Conservation (phyloP, 92 coral and sea anemone genomes). For the Porites cylindrica region DNA sequence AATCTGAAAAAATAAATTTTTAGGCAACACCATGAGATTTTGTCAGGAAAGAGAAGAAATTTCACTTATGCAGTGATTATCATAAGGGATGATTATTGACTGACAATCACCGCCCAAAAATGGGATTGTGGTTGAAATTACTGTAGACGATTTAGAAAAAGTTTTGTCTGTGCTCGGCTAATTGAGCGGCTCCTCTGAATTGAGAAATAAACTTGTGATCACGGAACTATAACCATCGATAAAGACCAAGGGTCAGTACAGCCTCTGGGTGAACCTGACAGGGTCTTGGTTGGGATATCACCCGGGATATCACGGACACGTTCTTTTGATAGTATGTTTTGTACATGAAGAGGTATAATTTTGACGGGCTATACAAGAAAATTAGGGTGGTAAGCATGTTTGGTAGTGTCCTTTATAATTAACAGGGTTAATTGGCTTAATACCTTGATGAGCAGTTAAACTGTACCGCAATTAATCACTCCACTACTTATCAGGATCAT, state of each 20-base stretch:
- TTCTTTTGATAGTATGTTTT: no score
- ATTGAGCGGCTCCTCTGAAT: background rate
- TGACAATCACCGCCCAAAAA: slow-evolving; percentile 12
- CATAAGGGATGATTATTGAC: slow-evolving; percentile 4
- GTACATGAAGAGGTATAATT: no score
- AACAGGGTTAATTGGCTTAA: background rate
- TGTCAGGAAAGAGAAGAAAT: background rate
- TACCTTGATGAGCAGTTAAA: background rate
- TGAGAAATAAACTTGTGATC: slow-evolving; percentile 18
- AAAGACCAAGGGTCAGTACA: background rate
- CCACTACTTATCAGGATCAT: background rate
- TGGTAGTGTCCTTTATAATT: no score
- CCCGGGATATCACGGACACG: background rate
- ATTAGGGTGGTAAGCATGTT: no score
- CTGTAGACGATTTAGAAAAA: slow-evolving; percentile 15
- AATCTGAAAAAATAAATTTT: background rate
- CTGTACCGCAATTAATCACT: background rate
- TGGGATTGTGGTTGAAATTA: background rate
- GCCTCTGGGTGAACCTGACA: background rate
- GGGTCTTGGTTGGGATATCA: background rate
- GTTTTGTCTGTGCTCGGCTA: background rate
- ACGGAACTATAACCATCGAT: slow-evolving; percentile 4
- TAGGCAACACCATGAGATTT: background rate
- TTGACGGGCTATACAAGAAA: no score
- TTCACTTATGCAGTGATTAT: background rate